Conservation (phyloP, 64 coral and sea anemone species). For the Dendronephthya gigantea region DNA sequence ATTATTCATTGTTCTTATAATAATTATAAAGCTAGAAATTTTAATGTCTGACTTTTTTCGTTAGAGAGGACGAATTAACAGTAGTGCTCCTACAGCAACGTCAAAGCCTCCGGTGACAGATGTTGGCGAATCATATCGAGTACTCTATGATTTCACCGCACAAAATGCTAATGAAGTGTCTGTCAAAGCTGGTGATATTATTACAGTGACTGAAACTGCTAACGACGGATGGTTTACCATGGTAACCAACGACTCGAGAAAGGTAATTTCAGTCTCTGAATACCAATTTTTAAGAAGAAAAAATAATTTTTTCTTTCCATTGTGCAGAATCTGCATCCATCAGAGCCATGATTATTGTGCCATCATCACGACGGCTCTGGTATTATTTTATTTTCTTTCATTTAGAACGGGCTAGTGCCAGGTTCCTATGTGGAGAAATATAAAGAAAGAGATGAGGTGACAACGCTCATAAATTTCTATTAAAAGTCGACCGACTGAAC, state of each 20-base stretch:
- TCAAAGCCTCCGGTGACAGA: background rate
- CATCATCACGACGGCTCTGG: too few relatives aligned
- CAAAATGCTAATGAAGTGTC: background rate
- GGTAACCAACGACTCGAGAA: background rate
- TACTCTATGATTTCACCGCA: background rate
- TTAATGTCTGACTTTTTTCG: too few relatives aligned
- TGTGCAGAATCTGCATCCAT: too few relatives aligned
- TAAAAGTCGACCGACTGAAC: too few relatives aligned
- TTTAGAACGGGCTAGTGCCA: conserved; percentile 2
- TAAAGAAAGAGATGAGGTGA: background rate
- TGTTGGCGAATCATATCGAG: background rate
- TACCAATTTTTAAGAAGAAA: background rate
- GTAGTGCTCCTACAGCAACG: background rate
- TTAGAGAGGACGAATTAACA: background rate
- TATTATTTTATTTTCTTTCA: background rate
- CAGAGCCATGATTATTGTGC: too few relatives aligned
- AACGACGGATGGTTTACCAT: background rate
- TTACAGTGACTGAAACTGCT: background rate
- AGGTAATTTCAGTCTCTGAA: background rate
- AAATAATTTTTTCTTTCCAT: too few relatives aligned
- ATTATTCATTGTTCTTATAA: too few relatives aligned
- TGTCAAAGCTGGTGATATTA: background rate
- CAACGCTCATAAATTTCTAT: too few relatives aligned
- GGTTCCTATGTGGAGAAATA: conserved; percentile 5
- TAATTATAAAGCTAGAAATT: too few relatives aligned